phyloP scores from a whole-genome alignment of 2,888 invertebrate species.

The Globia sparganii region DNA sequence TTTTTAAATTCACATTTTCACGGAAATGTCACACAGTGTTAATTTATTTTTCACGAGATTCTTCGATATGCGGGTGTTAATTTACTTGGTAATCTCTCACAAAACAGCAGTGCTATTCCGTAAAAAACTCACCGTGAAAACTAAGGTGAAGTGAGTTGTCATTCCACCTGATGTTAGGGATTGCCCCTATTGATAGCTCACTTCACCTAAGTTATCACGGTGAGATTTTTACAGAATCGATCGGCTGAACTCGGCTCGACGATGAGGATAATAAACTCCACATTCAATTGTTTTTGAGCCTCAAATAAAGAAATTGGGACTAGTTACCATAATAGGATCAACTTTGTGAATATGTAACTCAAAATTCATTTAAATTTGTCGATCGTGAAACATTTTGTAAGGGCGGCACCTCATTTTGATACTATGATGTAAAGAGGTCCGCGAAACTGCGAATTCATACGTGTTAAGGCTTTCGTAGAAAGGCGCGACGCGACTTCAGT shows the following conservation, averaged over 20 bases:
- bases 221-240: too few species aligned
- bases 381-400: constrained; percentile 21
- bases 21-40: constrained; percentile 8
- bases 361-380: constrained; percentile 4
- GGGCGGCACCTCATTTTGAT: constrained; percentile 10
- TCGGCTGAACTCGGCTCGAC: neutral
- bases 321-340: neutral
- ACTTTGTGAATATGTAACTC: neutral
- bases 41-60: constrained; percentile 19
- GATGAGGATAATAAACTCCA: neutral
- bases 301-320: neutral
- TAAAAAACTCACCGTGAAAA: too few species aligned
- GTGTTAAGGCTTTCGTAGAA: too few species aligned
- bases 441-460: constrained; percentile 11
- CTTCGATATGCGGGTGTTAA: constrained; percentile 11
- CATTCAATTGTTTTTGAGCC: neutral
- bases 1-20: constrained; percentile 11
- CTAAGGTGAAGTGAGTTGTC: too few species aligned
- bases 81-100: constrained; percentile 7
- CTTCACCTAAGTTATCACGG: too few species aligned
- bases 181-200: too few species aligned
- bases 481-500: neutral
- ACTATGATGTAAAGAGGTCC: neutral
- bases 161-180: too few species aligned
- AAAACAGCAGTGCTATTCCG: too few species aligned